Evolutionary conservation across 2,797 vertebrate species (phyloP), one percentile per base, ranked within the genome.

Genomic region (Malurus splendens): DNA sequence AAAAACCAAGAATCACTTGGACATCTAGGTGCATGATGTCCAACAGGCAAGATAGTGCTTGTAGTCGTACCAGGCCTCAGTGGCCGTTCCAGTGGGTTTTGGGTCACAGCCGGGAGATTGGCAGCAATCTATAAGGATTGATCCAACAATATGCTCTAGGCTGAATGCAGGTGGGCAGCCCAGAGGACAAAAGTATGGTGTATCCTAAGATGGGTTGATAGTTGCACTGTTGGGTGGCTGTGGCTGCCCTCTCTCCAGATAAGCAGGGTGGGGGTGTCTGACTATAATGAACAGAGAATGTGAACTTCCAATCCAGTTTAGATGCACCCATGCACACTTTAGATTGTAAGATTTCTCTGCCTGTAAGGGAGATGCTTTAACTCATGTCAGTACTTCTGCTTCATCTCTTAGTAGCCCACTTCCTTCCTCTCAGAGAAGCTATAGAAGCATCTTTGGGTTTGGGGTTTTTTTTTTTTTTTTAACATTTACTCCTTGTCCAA

Each of bases 61-160:
- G 45, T 74, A 57, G 18, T n/a, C 44, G 5, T 16, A 32, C 14
- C n/a, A 51, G 38, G 38, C 24, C 22, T 65, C 0, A 0, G 38
- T 65, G 60, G n/a, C n/a, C 38, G 70, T 51, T 57, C 38, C 38
- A 38, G 38, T 57, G 44, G 12, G 23, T 66, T 82, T 74, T 51
- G 38, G 74, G 14, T 32, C 28, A 59, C 80, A 66, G 32, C 32
- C 23, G 38, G 18, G 45, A 66, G 45, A 44, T 5, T 32, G 10
- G 80, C n/a, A 50, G n/a, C 36, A 36, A 10, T 56, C 17, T 36
- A 17, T 50, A 27, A 36, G 42, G 52, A 36, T n/a, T 65, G 52
- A 28, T 66, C n/a, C 15, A 57, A 57, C 57, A 66, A 32, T 18
- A 17, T 32, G 8, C 45, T 74, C 18, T 38, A 51, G 18, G 28